Conservation (phyloP, 2,888 invertebrate genomes). For the Clivina fossor region DNA sequence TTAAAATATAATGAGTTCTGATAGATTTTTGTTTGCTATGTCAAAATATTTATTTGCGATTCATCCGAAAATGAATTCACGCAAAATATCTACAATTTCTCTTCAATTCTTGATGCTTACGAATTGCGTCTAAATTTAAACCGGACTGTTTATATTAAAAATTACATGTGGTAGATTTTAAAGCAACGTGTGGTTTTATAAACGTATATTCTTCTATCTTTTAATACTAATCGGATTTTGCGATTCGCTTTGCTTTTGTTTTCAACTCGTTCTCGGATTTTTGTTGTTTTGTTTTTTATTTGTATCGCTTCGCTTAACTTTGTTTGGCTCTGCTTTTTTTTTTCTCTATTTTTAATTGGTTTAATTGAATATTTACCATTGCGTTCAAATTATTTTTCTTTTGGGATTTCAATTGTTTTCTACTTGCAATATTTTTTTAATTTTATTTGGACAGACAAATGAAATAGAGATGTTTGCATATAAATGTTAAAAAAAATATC, state of each 20-base stretch:
- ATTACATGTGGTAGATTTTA: constrained; percentile 8
- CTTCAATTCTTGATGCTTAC: background rate
- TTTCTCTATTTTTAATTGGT: too few species aligned
- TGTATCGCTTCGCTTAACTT: background rate
- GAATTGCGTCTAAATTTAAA: constrained; percentile 1
- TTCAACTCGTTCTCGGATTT: background rate
- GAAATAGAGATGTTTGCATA: too few species aligned
- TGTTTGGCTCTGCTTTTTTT: too few species aligned
- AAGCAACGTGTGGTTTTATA: background rate
- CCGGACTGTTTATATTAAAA: constrained; percentile 15
- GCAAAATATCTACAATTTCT: background rate
- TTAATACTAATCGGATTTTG: background rate
- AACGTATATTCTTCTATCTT: background rate
- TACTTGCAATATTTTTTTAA: background rate
- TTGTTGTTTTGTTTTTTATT: background rate
- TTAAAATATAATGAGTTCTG: too few species aligned
- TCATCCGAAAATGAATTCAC: background rate
- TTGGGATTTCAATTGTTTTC: background rate
- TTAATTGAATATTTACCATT: too few species aligned
- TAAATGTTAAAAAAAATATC: too few species aligned
- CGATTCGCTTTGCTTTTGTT: background rate
- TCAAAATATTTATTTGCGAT: too few species aligned
- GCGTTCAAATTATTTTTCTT: too few species aligned
- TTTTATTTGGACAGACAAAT: background rate
- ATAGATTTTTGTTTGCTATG: too few species aligned